Evolutionary conservation across 2,888 invertebrate species (phyloP), one percentile per base, ranked within the genome.

Genomic region (Morpho helenor): DNA sequence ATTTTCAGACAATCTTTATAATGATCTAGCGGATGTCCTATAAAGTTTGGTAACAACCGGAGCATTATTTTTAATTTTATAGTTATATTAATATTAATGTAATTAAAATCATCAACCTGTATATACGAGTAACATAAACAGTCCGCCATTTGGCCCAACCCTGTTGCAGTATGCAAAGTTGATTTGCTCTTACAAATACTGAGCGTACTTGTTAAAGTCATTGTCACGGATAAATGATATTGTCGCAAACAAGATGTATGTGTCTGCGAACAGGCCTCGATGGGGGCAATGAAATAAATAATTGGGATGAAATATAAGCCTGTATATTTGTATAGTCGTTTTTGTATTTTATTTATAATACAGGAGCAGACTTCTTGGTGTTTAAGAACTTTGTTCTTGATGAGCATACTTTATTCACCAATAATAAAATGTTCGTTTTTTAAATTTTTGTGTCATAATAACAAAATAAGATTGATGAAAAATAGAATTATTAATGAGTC

Each of bases 191-290:
- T 75, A 75, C 77, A 63, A 57, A 49, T 59, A 52, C 57, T 58
- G 57, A 60, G 61, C 60, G 73, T 72, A 62, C 68, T 65, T 63
- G 70, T 74, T 73, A 22, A 45, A 64, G 76, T 77, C 80, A 73
- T 68, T 75, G 75, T 73, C 74, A 68, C 66, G 61, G 71, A 78
- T 85, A 84, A 86, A 86, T 85, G 81, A 82, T 77, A 80, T 68
- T 72, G 84, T 83, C 86, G 74, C 73, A 49, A 46, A 62, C 66
- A 73, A 80, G 80, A 84, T 68, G 70, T 73, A 84, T 79, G 76
- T 62, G 82, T 78, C 80, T 79, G 76, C 66, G 67, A 70, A 70
- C 69, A 66, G 64, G 60, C 67, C 67, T 62, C 70, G 79, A 81
- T 72, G 66, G 72, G 62, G 67, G 75, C 76, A 77, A 77, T 82